Evolutionary conservation across 2,113 vertebrate species (phyloP).

Genomic region (Actenoides hombroni): DNA sequence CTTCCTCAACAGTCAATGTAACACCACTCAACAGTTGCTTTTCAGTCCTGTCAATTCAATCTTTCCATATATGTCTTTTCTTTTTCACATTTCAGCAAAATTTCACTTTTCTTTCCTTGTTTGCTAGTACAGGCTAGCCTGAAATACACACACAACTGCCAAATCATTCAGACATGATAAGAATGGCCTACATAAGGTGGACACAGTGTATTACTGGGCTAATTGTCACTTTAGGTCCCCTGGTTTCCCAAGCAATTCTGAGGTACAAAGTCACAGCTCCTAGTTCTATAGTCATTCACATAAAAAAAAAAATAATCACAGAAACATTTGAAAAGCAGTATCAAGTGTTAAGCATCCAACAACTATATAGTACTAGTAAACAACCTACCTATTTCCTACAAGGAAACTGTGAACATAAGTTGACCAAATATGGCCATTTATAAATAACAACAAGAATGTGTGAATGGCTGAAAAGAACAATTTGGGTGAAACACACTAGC

Average conservation of each 20-base stretch:
- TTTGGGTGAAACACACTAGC: neutral
- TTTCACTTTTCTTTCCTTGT: fast-evolving
- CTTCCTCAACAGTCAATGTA: neutral
- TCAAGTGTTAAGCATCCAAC: neutral
- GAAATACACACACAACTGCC: neutral
- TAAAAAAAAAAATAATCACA: neutral
- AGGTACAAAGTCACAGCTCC: neutral
- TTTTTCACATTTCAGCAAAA: neutral
- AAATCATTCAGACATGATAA: neutral
- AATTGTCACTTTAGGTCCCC: neutral
- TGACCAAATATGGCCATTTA: neutral
- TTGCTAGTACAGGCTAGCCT: neutral
- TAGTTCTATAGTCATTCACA: neutral
- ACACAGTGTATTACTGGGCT: neutral
- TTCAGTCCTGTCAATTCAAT: neutral
- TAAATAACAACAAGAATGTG: neutral
- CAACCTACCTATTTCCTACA: neutral
- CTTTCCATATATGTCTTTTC: neutral
- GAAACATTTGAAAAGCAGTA: neutral
- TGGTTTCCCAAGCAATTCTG: neutral
- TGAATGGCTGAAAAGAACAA: neutral
- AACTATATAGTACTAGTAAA: neutral
- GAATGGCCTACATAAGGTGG: fast-evolving
- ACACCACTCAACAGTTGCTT: neutral
- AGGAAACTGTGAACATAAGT: neutral